Percentiles rank a stretch among this genome's conserved stretches.
phyloP scores from a whole-genome alignment of 1,140 invertebrate genomes.

The Drosophila insularis region DNA sequence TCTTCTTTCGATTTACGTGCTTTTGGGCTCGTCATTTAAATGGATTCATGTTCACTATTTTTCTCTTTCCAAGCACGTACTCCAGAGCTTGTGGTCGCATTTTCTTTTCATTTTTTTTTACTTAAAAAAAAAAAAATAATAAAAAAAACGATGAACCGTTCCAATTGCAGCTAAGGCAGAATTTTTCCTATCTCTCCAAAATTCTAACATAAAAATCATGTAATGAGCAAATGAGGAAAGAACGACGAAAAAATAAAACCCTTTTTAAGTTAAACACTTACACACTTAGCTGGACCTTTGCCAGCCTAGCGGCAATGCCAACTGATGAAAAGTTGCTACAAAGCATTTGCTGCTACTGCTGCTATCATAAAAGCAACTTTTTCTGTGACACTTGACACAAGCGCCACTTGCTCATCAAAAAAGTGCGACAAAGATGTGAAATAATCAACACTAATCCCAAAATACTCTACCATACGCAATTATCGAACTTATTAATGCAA shows the following conservation, averaged over 20 bases:
- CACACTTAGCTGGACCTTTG: conserved; percentile 12
- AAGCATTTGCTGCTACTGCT: conserved; percentile 26
- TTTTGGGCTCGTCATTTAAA: conserved; percentile 32
- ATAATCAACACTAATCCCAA: neutral
- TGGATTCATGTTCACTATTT: conserved; percentile 34
- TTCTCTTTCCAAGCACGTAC: conserved; percentile 11
- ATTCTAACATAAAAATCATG: conserved; percentile 4
- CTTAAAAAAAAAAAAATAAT: neutral
- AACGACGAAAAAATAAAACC: neutral
- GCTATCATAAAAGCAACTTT: conserved; percentile 45
- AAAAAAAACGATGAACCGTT: neutral
- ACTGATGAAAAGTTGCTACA: neutral
- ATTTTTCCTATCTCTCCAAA: neutral
- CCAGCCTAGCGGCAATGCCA: conserved; percentile 2
- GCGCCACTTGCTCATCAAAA: neutral
- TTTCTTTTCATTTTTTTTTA: neutral
- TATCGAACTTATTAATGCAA: too few species aligned
- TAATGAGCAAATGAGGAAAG: neutral
- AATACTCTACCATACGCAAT: neutral
- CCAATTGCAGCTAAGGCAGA: neutral
- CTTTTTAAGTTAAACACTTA: conserved; percentile 8
- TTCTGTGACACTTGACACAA: conserved; percentile 35
- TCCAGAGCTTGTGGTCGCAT: conserved; percentile 11
- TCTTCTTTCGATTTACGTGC: conserved; percentile 56
- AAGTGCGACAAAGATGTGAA: neutral